Percentiles rank a stretch among this genome's conserved stretches.
These are phyloP conservation scores for Neelides folsomi DNA, from an alignment of 2,888 invertebrate species.

Conservation along the genomic window DNA sequence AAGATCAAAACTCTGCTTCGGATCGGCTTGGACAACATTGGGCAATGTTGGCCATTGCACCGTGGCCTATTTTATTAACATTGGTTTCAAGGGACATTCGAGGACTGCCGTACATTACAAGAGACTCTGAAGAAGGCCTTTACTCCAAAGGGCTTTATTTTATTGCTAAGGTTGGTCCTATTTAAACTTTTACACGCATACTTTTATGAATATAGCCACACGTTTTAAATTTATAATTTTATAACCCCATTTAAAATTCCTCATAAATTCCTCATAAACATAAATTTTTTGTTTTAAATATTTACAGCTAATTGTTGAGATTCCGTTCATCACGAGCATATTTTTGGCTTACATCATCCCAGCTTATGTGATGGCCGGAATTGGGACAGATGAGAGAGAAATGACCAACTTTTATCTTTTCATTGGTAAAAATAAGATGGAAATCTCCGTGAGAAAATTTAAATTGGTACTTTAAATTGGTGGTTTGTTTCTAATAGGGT, in stretches of 20 bases:
- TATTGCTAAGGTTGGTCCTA: constrained; percentile 69
- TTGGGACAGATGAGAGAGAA: constrained; percentile 44
- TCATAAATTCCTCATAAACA: too few relatives aligned
- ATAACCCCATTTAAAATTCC: too few relatives aligned
- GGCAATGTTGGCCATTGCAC: constrained; percentile 58
- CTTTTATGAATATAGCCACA: too few relatives aligned
- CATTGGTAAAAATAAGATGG: constrained; percentile 30
- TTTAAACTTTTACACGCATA: too few relatives aligned
- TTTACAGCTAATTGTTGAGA: constrained; percentile 58
- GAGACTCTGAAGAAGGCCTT: constrained; percentile 65
- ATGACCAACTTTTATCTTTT: constrained; percentile 35
- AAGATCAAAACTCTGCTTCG: constrained; percentile 36
- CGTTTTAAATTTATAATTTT: too few relatives aligned
- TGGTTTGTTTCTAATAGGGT: constrained; percentile 31
- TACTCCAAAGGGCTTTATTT: constrained; percentile 68
- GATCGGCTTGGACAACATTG: constrained; percentile 72
- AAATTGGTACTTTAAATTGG: too few relatives aligned
- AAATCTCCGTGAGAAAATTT: background rate
- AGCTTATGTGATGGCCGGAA: constrained; percentile 74
- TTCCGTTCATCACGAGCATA: constrained; percentile 63
- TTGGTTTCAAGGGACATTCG: constrained; percentile 42
- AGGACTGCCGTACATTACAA: constrained; percentile 49
- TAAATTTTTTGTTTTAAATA: constrained; percentile 21
- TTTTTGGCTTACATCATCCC: constrained; percentile 76
- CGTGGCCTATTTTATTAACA: constrained; percentile 63